phyloP scores from a whole-genome alignment of 2,113 vertebrate species.

The Lethenteron reissneri region DNA sequence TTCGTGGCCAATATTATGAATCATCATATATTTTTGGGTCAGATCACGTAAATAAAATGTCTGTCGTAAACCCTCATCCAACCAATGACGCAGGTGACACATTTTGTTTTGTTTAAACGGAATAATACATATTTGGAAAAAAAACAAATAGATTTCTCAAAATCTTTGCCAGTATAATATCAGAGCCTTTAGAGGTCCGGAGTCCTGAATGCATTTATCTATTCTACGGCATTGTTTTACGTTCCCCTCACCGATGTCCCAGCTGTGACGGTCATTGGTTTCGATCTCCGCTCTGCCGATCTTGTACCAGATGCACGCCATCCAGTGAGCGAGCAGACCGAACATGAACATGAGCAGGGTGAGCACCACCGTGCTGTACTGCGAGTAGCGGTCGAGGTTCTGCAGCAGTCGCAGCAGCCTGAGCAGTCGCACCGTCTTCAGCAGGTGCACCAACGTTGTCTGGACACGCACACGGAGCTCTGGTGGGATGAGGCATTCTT shows the following conservation, averaged over 20 bases:
- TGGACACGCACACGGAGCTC: neutral
- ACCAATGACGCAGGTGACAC: no score
- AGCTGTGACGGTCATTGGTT: constrained; percentile 24
- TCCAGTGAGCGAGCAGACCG: constrained; percentile 42
- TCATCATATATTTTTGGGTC: no score
- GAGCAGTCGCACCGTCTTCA: constrained; percentile 40
- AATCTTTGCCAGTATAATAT: no score
- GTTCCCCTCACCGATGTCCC: constrained; percentile 30
- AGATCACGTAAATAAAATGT: no score
- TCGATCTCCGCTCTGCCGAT: constrained; percentile 36
- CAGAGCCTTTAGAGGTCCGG: no score
- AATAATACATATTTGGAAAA: no score
- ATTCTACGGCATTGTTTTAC: no score
- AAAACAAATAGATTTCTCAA: no score
- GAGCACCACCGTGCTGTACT: constrained; percentile 44
- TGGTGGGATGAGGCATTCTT: neutral
- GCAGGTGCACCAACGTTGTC: constrained; percentile 41
- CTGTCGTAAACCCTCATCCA: no score
- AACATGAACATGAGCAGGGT: constrained; percentile 52
- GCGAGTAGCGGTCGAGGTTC: constrained; percentile 43
- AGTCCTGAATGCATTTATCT: no score
- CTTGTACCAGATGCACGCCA: constrained; percentile 47
- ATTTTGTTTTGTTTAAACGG: no score
- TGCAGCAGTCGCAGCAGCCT: constrained; percentile 35
- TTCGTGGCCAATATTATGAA: no score